These are phyloP conservation scores for Lepisosteus osseus DNA, from an alignment of 2,113 vertebrate genomes.

Conservation along the genomic window DNA sequence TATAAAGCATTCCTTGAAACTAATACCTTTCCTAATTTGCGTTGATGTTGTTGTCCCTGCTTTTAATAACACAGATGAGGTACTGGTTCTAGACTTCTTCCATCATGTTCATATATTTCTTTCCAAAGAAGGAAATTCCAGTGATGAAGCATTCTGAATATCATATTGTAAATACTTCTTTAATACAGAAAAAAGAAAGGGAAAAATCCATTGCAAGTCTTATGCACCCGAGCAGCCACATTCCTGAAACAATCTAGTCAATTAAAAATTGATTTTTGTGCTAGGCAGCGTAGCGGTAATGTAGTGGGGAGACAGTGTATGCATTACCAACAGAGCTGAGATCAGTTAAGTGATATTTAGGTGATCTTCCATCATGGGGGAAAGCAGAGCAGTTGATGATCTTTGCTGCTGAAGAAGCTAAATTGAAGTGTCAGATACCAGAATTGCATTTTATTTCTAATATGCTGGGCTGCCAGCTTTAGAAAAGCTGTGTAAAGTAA, in stretches of 20 bases:
- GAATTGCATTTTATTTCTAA: constrained; percentile 75
- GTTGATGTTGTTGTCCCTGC: neutral
- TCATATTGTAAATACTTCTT: constrained; percentile 37
- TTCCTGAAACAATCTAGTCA: constrained; percentile 66
- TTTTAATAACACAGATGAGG: neutral
- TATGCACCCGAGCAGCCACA: constrained; percentile 35
- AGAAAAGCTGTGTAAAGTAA: constrained; percentile 50
- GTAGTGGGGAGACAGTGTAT: constrained; percentile 51
- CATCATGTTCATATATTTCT: neutral
- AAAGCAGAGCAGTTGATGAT: constrained; percentile 64
- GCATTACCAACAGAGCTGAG: constrained; percentile 51
- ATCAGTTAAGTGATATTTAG: constrained; percentile 73
- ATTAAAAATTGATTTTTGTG: constrained; percentile 73
- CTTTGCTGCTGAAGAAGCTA: constrained; percentile 65
- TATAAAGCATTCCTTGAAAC: neutral
- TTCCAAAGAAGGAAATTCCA: neutral
- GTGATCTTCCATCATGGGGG: constrained; percentile 66
- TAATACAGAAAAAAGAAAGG: constrained; percentile 36
- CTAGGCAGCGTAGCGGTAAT: constrained; percentile 54
- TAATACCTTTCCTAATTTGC: neutral
- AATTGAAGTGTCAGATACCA: constrained; percentile 72
- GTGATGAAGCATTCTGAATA: constrained; percentile 28
- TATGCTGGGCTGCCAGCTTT: constrained; percentile 65
- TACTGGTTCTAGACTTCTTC: no score
- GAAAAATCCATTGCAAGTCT: neutral